Conservation (phyloP, 2,113 vertebrate species). For the Taurulus bubalis region DNA sequence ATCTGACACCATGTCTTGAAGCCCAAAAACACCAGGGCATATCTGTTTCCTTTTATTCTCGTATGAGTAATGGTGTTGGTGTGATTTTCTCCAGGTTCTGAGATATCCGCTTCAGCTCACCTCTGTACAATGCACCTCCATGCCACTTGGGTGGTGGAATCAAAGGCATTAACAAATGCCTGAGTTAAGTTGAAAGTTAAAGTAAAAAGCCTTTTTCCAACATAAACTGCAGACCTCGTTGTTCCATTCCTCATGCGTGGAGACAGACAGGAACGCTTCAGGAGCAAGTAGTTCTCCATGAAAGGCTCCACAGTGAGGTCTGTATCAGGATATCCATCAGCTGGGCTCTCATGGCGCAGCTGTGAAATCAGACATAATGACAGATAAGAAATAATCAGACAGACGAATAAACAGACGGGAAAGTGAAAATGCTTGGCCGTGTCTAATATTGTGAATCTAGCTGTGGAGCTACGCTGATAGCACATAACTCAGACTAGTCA, state of each 20-base stretch:
- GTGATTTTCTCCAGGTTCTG: constrained; percentile 37
- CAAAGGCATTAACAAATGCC: neutral
- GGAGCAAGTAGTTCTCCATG: neutral
- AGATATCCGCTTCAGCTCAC: constrained; percentile 11
- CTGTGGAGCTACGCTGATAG: neutral
- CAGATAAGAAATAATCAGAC: neutral
- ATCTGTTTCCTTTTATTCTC: constrained; percentile 44
- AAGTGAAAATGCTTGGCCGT: neutral
- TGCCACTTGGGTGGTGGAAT: constrained; percentile 1
- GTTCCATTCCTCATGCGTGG: neutral
- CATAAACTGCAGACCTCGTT: neutral
- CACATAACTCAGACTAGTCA: too few species aligned
- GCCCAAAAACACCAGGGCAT: constrained; percentile 39
- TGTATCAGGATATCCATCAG: neutral
- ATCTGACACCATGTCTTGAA: constrained; percentile 35
- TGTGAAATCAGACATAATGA: neutral
- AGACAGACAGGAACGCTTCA: neutral
- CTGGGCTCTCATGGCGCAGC: neutral
- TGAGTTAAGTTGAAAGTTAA: neutral
- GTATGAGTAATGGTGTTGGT: constrained; percentile 21
- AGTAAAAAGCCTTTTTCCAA: neutral
- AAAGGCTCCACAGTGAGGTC: neutral
- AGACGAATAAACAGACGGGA: neutral
- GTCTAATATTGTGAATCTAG: neutral
- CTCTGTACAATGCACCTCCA: constrained; percentile 24